Percentiles rank a stretch among this genome's conserved stretches.
These are phyloP conservation scores for Oriolus oriolus DNA, from an alignment of 2,113 vertebrate species.

Conservation along the genomic window DNA sequence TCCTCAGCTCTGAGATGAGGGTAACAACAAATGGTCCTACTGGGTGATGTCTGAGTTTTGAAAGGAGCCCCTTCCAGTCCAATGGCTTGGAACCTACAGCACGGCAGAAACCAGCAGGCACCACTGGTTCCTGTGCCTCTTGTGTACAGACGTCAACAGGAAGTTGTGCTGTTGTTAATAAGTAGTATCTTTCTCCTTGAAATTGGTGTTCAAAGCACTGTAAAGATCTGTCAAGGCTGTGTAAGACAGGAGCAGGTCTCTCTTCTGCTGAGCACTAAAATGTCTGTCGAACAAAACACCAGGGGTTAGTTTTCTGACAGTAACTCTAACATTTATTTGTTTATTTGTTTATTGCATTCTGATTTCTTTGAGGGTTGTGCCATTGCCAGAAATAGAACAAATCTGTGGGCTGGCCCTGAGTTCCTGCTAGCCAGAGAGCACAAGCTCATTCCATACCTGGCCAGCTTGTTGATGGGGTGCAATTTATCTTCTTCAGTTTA, in stretches of 20 bases:
- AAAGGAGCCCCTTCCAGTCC: background rate
- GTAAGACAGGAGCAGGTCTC: background rate
- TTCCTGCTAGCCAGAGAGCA: background rate
- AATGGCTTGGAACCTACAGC: background rate
- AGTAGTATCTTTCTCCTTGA: background rate
- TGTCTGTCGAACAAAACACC: background rate
- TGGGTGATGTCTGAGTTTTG: background rate
- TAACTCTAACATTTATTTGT: background rate
- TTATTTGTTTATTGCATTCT: background rate
- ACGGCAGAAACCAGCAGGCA: background rate
- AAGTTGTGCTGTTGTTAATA: background rate
- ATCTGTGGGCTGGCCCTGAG: background rate
- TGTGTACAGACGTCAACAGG: background rate
- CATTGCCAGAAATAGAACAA: background rate
- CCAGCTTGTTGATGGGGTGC: background rate
- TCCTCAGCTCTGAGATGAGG: background rate
- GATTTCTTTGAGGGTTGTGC: background rate
- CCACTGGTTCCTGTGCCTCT: background rate
- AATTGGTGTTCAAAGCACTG: background rate
- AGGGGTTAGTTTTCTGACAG: background rate
- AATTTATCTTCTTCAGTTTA: conserved; percentile 54
- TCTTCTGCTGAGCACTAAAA: background rate
- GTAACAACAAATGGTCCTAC: background rate
- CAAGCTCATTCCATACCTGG: background rate
- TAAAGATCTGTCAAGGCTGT: background rate